Evolutionary conservation across 1,140 invertebrate genomes (phyloP).

Genomic region (Camponotus pennsylvanicus): DNA sequence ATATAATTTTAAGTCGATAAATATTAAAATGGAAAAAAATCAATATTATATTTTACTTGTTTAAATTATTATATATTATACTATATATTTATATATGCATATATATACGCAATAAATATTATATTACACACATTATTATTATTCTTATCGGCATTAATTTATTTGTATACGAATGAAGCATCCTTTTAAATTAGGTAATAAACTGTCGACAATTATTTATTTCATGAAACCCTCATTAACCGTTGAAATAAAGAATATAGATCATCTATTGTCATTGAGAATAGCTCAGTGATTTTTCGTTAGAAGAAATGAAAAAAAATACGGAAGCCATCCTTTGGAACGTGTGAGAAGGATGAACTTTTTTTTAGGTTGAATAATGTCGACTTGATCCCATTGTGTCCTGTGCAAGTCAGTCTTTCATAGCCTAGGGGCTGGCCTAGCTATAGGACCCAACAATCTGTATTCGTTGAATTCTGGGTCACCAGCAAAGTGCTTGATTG

Average conservation of each 20-base stretch:
- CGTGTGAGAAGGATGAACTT: slow-evolving; percentile 41
- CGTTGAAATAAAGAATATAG: slow-evolving; percentile 46
- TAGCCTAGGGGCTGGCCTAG: slow-evolving; percentile 64
- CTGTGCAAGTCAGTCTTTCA: slow-evolving; percentile 76
- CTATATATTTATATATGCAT: background rate
- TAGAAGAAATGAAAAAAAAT: slow-evolving; percentile 62
- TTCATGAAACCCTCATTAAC: slow-evolving; percentile 43
- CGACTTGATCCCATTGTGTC: slow-evolving; percentile 71
- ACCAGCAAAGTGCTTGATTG: slow-evolving; percentile 77
- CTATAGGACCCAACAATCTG: slow-evolving; percentile 71
- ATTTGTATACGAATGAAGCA: background rate
- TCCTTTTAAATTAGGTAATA: background rate
- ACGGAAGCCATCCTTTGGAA: slow-evolving; percentile 43
- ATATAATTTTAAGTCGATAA: background rate
- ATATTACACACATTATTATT: slow-evolving; percentile 7
- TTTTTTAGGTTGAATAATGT: slow-evolving; percentile 73
- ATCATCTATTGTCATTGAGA: slow-evolving; percentile 54
- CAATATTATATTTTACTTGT: background rate
- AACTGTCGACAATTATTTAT: slow-evolving; percentile 2
- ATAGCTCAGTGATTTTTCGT: slow-evolving; percentile 63
- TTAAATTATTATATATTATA: background rate
- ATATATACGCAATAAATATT: background rate
- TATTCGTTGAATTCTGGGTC: slow-evolving; percentile 78
- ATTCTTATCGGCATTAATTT: background rate
- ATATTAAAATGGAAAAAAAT: background rate